Evolutionary conservation across 2,113 vertebrate genomes (phyloP).

Genomic region (Ceyx margarethae): DNA sequence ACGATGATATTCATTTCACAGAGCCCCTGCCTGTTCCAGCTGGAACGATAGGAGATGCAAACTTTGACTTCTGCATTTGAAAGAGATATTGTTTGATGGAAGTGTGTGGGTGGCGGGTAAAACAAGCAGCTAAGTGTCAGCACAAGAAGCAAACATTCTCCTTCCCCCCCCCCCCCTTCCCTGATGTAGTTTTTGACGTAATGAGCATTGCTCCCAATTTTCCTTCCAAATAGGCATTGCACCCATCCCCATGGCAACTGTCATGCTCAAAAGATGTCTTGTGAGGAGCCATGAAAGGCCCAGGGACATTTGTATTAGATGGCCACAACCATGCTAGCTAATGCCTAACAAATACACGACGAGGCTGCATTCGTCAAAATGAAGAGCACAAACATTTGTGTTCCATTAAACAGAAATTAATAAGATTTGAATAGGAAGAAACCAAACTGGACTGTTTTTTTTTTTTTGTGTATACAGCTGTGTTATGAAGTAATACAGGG

Average conservation of each 20-base stretch:
- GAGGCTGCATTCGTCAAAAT: slow-evolving; percentile 49
- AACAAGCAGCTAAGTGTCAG: slow-evolving; percentile 75
- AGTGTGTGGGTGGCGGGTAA: slow-evolving; percentile 74
- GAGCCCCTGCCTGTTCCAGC: slow-evolving; percentile 53
- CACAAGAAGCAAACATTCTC: slow-evolving; percentile 70
- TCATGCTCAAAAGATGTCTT: slow-evolving; percentile 74
- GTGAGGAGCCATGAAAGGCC: slow-evolving; percentile 73
- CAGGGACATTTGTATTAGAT: slow-evolving; percentile 70
- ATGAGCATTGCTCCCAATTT: slow-evolving; percentile 73
- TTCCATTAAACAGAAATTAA: slow-evolving; percentile 76
- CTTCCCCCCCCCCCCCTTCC: slow-evolving; percentile 1
- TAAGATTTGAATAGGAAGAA: slow-evolving; percentile 70
- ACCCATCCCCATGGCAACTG: slow-evolving; percentile 75
- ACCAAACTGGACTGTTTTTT: slow-evolving; percentile 34
- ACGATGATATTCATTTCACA: slow-evolving; percentile 49
- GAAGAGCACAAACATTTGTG: slow-evolving; percentile 71
- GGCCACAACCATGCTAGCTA: slow-evolving; percentile 31
- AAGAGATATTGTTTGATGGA: slow-evolving; percentile 78
- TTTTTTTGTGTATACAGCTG: slow-evolving; percentile 76
- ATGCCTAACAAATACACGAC: slow-evolving; percentile 52
- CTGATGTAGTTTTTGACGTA: slow-evolving; percentile 71
- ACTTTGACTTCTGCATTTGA: slow-evolving; percentile 74
- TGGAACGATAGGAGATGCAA: slow-evolving; percentile 71
- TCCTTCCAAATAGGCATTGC: slow-evolving; percentile 73
- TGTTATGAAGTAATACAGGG: slow-evolving; percentile 73